Evolutionary conservation across 1,140 invertebrate species (phyloP), one percentile per base, ranked within the genome.

Genomic region (Yoshiicerus persimilis): DNA sequence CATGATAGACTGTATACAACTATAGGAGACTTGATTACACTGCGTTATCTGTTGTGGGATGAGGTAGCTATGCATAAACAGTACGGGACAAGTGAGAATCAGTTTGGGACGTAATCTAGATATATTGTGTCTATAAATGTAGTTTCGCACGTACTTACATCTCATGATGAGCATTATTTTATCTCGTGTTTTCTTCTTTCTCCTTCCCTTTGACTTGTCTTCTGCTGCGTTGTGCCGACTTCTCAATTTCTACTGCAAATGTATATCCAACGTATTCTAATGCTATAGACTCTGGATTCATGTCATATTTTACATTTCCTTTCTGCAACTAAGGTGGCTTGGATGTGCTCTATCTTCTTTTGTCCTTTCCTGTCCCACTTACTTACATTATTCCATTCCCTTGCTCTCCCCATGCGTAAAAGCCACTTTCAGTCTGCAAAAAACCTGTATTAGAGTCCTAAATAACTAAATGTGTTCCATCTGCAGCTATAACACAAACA

Each of bases 61-160:
- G 8, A 30, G 66, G 25, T 70, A 25, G 66, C 25, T 70, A 70
- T 70, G 38, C 9, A 80, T 80, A 80, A 36, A 80, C n/a, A n/a
- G n/a, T n/a, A 36, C 30, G 32, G n/a, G 75, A 80, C 75, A 36
- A 80, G 75, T 34, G 16, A n/a, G 32, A 80, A n/a, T 36, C 32
- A 36, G 32, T 80, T n/a, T 34, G 32, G 32, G 75, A 80, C 75
- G 34, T 80, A 80, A 80, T 80, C 75, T 80, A 80, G 34, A 80
- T 80, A 80, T 80, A 38, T 80, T 80, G 34, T 80, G 30, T 5
- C 32, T 38, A 80, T 34, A 80, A 80, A 80, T 80, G 34, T 80
- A 80, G 30, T 80, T 80, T 80, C 75, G 34, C 75, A 80, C 75
- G 75, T 80, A 80, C 75, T 80, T 80, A 36, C 75, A 70, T 80